Base-by-base conservation (phyloP, 1,140 invertebrate genomes). In the Papilio machaon region DNA sequence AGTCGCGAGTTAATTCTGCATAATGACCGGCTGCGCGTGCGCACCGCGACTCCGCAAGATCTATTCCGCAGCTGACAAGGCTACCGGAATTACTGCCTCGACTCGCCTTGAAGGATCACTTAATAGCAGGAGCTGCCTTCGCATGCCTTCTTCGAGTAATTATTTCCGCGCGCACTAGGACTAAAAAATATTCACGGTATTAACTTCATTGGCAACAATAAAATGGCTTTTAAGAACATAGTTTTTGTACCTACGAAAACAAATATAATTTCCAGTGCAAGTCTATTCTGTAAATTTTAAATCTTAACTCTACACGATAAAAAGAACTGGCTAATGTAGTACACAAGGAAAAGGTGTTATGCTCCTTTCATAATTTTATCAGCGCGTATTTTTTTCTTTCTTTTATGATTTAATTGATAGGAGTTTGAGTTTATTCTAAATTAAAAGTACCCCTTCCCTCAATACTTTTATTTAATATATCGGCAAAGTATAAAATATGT, bases 91-190 rank as follows among this genome's bases (percentile, higher is more conserved):
- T 78, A 78, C 76, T 35, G 76, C 19, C 52, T 70, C 64, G 64
- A 15, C 64, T 78, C 76, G 52, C 76, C 54, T 78, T 78, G 76
- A 78, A 78, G 52, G 76, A 78, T 78, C 76, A 78, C 76, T 78
- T 78, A 78, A 78, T 78, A 78, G 54, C 76, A 38, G 52, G 52
- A 76, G 76, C 75, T 77, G 75, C 43, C 76, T 78, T 30, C 54
- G 52, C n/a, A 11, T 23, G 7, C 49, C 30, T 13, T 23, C 11
- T 11, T 38, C 52, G 23, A 35, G 38, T 43, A 54, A 58, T 60
- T 60, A 47, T 78, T 78, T 78, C 76, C 76, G 76, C 30, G 76
- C 74, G 52, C 74, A 52, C 17, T 74, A 23, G 10, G n/a, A 52
- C 5, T 76, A 52, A 52, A 35, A 67, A 70, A 38, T 64, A 17